phyloP scores from a whole-genome alignment of 2,113 vertebrate genomes.

The Rana temporaria region DNA sequence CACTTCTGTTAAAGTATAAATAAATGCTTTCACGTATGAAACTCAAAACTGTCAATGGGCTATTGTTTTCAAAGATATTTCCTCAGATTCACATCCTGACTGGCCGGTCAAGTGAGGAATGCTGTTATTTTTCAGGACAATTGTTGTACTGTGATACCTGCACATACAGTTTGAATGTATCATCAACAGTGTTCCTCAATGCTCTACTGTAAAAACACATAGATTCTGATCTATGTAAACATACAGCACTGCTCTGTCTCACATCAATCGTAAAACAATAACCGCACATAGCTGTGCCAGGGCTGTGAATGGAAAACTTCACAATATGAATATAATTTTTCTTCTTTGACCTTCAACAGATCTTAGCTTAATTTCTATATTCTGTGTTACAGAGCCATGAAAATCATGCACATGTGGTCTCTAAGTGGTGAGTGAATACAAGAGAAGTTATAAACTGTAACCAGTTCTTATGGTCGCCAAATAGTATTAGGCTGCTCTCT shows the following conservation, averaged over 20 bases:
- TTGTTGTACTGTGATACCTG: conserved; percentile 30
- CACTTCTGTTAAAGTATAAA: conserved; percentile 59
- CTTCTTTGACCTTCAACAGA: neutral
- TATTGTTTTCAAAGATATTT: conserved; percentile 69
- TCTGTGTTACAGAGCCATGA: neutral
- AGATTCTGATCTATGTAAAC: conserved; percentile 16
- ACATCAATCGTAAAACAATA: neutral
- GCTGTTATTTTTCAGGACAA: conserved; percentile 56
- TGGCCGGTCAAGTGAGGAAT: conserved; percentile 62
- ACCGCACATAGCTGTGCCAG: neutral
- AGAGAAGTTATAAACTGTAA: too few relatives aligned
- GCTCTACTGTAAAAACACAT: conserved; percentile 13
- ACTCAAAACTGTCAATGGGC: conserved; percentile 64
- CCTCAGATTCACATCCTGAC: conserved; percentile 72
- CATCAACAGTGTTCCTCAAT: conserved; percentile 33
- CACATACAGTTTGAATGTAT: conserved; percentile 7
- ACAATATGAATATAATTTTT: neutral
- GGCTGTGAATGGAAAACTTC: neutral
- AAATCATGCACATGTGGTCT: too few relatives aligned
- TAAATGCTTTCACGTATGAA: conserved; percentile 63
- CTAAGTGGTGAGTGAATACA: too few relatives aligned
- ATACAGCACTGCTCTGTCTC: conserved; percentile 1
- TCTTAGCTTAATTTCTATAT: neutral
- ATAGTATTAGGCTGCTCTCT: too few relatives aligned
- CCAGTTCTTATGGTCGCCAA: too few relatives aligned